A percentile compares a stretch with the other conserved stretches of the same genome.
phyloP scores from a whole-genome alignment of 2,113 vertebrate species.

The Uria lomvia region DNA sequence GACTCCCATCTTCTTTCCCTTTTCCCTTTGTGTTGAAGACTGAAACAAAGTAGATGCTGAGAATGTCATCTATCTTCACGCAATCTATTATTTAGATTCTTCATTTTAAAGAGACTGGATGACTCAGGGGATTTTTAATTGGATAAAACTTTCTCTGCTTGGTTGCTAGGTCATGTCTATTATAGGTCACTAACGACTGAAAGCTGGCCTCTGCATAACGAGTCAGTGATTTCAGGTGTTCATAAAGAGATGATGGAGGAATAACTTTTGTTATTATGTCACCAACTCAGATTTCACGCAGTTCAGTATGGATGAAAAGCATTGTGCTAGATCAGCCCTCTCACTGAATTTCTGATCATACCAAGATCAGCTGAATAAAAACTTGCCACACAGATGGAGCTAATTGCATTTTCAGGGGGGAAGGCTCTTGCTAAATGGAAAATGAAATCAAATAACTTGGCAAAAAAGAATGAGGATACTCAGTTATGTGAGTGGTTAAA shows the following conservation, averaged over 20 bases:
- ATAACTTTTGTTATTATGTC: neutral
- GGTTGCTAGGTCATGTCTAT: neutral
- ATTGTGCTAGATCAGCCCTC: neutral
- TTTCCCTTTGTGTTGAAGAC: neutral
- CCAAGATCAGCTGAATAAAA: neutral
- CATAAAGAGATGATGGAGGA: neutral
- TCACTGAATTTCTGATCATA: neutral
- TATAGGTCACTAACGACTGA: neutral
- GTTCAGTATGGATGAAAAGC: neutral
- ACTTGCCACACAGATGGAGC: neutral
- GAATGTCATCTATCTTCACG: constrained; percentile 37
- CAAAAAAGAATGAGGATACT: neutral
- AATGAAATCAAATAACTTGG: neutral
- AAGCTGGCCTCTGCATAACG: neutral
- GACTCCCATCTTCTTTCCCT: neutral
- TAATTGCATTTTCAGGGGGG: neutral
- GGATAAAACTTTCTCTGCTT: neutral
- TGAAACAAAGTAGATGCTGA: constrained; percentile 32
- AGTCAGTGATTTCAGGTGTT: neutral
- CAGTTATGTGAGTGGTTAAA: neutral
- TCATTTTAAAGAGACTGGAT: constrained; percentile 10
- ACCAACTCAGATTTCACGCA: neutral
- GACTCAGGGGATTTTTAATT: constrained; percentile 31
- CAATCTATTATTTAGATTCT: constrained; percentile 47
- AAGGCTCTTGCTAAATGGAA: neutral